Evolutionary conservation across 1,140 invertebrate genomes (phyloP), one percentile per base, ranked within the genome.

Genomic region (Danaus plexippus): DNA sequence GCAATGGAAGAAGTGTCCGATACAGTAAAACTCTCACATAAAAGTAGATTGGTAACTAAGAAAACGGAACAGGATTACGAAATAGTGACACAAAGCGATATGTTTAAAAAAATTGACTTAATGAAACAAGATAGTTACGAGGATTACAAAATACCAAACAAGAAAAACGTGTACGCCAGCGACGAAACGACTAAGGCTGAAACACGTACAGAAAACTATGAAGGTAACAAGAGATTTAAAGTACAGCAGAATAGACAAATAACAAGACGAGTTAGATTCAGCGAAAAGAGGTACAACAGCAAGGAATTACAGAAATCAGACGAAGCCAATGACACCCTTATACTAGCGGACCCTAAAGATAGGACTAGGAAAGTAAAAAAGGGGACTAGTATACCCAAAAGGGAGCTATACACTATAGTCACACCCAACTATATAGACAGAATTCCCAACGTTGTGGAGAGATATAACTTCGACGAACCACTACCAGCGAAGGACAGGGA

Each of bases 401-500:
- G 71, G 40, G 55, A 73, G 11, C 49, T 53, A 4, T 79, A 64
- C 56, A 75, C 62, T 47, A 63, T 77, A 13, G 63, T 58, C 13
- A 73, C 72, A 7, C 78, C 78, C 0, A 69, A 77, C 57, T 83
- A 77, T 53, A 71, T 70, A 11, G 71, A 61, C 6, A 75, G 69
- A 12, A 49, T 77, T 12, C 75, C 81, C 1, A 63, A 61, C 0
- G 50, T 75, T 1, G 77, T 67, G 4, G 77, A 85, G 45, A 72
- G 63, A 52, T 85, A 81, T 41, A 66, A 81, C 51, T 80, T 82
- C 22, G 52, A 77, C 44, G 81, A 85, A 51, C 80, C 80, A 0
- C 41, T 85, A 9, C 81, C 81, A 47, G 80, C 80, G 45, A 65
- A 53, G 9, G 81, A 85, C 49, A 69, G 75, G 47, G 63, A 71